Evolutionary conservation across 1,140 invertebrate species (phyloP).

Genomic region (Drosophila carrolli): DNA sequence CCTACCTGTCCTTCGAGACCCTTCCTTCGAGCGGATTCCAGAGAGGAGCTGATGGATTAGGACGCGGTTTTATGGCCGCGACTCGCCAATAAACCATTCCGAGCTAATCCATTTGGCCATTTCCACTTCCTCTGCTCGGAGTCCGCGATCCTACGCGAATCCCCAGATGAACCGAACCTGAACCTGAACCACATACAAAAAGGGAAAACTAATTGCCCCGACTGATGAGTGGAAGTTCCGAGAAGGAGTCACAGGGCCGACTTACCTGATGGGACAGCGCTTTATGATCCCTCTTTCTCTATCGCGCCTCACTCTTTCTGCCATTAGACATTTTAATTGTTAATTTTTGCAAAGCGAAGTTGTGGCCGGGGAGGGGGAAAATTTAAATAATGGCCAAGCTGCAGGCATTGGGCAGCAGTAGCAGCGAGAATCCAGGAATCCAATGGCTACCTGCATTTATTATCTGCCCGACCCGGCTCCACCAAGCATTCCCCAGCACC

Average conservation of each 20-base stretch:
- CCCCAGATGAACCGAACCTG: constrained; percentile 1
- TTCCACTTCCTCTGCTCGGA: constrained; percentile 64
- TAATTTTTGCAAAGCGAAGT: constrained; percentile 62
- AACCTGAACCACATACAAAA: constrained; percentile 4
- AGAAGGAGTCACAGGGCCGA: constrained; percentile 52
- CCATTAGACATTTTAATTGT: constrained; percentile 82
- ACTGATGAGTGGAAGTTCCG: constrained; percentile 63
- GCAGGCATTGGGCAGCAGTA: constrained; percentile 43
- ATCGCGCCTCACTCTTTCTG: constrained; percentile 27
- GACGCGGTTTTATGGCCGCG: constrained; percentile 34
- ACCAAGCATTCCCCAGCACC: not conserved
- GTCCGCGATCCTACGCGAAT: constrained; percentile 22
- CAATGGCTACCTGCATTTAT: constrained; percentile 76
- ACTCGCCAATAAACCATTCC: constrained; percentile 47
- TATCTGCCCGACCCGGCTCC: constrained; percentile 28
- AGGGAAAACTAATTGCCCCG: constrained; percentile 57
- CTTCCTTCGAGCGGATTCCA: not conserved
- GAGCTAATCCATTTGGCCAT: constrained; percentile 67
- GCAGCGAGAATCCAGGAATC: constrained; percentile 35
- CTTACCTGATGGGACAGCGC: constrained; percentile 37
- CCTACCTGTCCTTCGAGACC: constrained; percentile 13
- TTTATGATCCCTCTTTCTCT: constrained; percentile 52
- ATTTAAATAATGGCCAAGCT: constrained; percentile 79
- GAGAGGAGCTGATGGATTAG: constrained; percentile 20
- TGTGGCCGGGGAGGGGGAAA: constrained; percentile 12